Base-by-base conservation (phyloP, 2,797 vertebrate species). In the Eleutherodactylus coqui region DNA sequence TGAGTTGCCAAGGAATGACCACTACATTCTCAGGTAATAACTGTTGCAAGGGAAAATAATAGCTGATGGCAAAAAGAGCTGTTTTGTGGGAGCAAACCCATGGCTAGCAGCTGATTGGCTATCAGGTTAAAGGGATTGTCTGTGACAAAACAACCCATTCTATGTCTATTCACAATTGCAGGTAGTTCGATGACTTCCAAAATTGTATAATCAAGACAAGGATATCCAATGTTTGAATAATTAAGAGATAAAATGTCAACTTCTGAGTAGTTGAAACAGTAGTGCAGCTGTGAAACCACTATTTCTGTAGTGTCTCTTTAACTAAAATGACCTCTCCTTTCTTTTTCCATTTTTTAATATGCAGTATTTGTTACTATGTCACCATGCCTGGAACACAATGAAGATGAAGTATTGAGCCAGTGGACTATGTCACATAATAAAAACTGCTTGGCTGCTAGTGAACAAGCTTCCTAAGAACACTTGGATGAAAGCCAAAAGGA, bases 401-500 rank as follows among this genome's bases (percentile, higher is more conserved):
- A 34, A 55, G 49, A 77, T 77, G 21, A 58, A 5, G 32, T 38
- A 77, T 38, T 77, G 17, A 77, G 75, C 51, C 49, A 77, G 32
- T 38, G 49, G 75, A 77, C 75, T 77, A 58, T 55, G 32, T 77
- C 75, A 77, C 75, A n/a, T 34, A 76, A 24, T 53, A 77, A 77
- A 77, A 77, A 77, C 16, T 16, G 51, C 53, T 55, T 77, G 51
- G 49, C 75, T 67, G 43, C 60, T 29, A 24, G 45, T 41, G 29
- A 70, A 34, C 14, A 21, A 70, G 32, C 62, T 82, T 14, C 79
- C 3, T 36, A 67, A 51, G 11, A 60, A 67, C n/a, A 51, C 36
- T 77, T 84, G 75, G 45, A 24, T 19, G 34, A 34, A 67, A 77
- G 58, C 73, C 83, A 84, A n/a, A 32, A 84, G 19, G 13, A 78